A percentile compares a stretch with the other conserved stretches of the same genome.
Conservation (phyloP, 2,113 vertebrate genomes). For the Poecilia latipinna region DNA sequence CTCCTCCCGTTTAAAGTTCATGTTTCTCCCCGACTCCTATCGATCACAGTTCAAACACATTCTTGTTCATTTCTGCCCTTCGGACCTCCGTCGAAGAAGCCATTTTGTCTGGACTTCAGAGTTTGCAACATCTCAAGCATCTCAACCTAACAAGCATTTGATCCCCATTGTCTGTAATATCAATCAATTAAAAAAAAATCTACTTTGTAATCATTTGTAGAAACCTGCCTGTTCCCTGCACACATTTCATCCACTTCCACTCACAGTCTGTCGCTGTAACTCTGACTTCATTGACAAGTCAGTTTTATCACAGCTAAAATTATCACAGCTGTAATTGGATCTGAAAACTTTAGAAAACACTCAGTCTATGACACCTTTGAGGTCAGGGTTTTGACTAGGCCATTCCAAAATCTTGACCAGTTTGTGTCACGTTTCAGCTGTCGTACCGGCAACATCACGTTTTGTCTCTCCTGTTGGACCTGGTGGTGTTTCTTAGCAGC, state of each 20-base stretch:
- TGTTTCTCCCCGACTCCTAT: neutral
- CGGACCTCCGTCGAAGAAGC: no score
- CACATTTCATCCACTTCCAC: neutral
- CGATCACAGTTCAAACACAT: neutral
- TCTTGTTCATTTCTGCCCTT: no score
- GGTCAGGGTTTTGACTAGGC: no score
- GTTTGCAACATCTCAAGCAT: no score
- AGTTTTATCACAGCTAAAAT: no score
- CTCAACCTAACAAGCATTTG: neutral
- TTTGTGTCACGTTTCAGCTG: no score
- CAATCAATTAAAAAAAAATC: neutral
- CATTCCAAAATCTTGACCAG: no score
- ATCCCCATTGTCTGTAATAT: fast-evolving
- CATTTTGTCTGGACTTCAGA: no score
- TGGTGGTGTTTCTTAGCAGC: neutral
- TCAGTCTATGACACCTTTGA: no score
- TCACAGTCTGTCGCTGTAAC: neutral
- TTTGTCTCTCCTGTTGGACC: neutral
- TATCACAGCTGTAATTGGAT: no score
- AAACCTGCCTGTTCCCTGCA: neutral
- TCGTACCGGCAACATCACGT: no score
- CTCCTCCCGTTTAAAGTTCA: neutral
- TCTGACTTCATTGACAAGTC: neutral
- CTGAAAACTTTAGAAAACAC: no score
- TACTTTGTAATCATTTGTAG: neutral